Percentiles rank a stretch among this genome's conserved stretches.
phyloP scores from a whole-genome alignment of 2,797 vertebrate species.

The Benthosema pterotum region DNA sequence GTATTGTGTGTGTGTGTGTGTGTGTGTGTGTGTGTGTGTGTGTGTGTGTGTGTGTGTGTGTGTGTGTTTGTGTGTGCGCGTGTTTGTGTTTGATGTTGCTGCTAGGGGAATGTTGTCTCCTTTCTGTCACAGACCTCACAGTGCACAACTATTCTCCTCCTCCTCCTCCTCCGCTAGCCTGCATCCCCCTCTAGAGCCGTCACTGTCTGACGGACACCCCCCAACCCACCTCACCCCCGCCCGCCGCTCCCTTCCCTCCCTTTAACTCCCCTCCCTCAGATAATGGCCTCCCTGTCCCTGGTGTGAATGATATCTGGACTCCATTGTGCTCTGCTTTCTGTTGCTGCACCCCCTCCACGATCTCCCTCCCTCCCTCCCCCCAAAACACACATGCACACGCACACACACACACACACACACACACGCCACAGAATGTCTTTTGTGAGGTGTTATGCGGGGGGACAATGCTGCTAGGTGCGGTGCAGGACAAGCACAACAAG shows the following conservation, averaged over 20 bases:
- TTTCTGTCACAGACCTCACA: too few relatives aligned
- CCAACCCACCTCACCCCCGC: too few relatives aligned
- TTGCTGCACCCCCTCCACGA: background rate
- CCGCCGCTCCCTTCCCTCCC: too few relatives aligned
- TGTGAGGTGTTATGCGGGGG: constrained; percentile 43
- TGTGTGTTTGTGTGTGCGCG: too few relatives aligned
- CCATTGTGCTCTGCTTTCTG: constrained; percentile 55
- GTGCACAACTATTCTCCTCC: background rate
- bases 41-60: too few relatives aligned
- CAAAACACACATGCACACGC: background rate
- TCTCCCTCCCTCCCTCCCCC: too few relatives aligned
- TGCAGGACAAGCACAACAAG: too few relatives aligned
- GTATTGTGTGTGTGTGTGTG: too few relatives aligned
- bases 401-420: background rate
- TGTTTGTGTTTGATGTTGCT: too few relatives aligned
- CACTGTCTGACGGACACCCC: constrained; percentile 63
- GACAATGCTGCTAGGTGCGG: constrained; percentile 43
- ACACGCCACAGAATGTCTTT: constrained; percentile 43
- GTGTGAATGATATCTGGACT: constrained; percentile 73
- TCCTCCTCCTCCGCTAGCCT: background rate
- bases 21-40: too few relatives aligned
- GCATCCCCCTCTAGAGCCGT: constrained; percentile 45
- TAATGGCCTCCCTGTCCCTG: constrained; percentile 67
- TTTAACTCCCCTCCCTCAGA: constrained; percentile 28
- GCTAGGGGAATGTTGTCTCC: too few relatives aligned